Base-by-base conservation (phyloP, 2,113 vertebrate species). In the Melanerpes formicivorus region DNA sequence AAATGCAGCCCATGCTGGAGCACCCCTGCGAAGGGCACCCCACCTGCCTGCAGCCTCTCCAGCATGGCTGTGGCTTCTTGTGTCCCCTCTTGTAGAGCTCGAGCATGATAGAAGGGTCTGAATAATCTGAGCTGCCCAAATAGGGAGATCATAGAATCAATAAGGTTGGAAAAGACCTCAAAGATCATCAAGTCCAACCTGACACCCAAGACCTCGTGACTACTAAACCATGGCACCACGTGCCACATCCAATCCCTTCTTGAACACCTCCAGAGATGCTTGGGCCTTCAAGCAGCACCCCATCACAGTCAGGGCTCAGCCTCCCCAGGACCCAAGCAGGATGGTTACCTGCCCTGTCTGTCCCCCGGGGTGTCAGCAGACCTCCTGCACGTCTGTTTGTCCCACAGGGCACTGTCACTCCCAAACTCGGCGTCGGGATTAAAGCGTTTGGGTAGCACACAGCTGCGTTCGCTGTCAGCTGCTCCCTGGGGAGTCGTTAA, bases 51-150 rank as follows among this genome's bases (percentile, higher is more conserved):
- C 54, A 52, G 29, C 52, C 30, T 14, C 65, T 29, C 32, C 1
- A 2, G 46, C 5, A 0, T 0, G 25, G 17, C 4, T 9, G 30
- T 9, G 50, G 19, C 52, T 1, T 0, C 42, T 42, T 18, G 14
- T 3, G 3, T 22, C 22, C 3, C 29, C 40, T 48, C 30, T 19
- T 37, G 3, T 7, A 15, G 60, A 42, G 80, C 73, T 46, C 3
- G 3, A 21, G 16, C 1, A 0, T 1, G 5, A 11, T 1, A 19
- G 60, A 23, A 70, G n/a, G 42, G 58, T 25, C 34, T 58, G 10
- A 34, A 78, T 37, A 30, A 40, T 4, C 3, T 21, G 40, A 34
- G 29, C 30, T 48, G 56, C 29, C 9, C 19, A 30, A 32, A 32
- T 4, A 7, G 16, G 15, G 54, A 52, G 40, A 40, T 40, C 40